Percentiles rank a stretch among this genome's conserved stretches.
Evolutionary conservation across 92 coral and sea anemone genomes (phyloP).

Genomic region (Umimayanthus kanabou): DNA sequence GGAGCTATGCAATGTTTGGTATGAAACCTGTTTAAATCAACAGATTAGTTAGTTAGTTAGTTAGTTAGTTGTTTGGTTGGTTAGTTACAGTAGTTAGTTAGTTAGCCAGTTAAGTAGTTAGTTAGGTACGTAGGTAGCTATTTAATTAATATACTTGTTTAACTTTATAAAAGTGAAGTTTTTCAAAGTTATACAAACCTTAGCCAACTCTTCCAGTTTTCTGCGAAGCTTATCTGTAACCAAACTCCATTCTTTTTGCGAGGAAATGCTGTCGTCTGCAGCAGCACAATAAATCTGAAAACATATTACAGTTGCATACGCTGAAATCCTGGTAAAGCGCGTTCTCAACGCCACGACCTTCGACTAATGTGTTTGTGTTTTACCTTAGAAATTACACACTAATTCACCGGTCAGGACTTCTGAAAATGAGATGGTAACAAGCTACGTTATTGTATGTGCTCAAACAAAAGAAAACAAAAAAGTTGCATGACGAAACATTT

Average conservation of each 20-base stretch:
- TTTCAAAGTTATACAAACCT: background rate
- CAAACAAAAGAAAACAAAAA: too few species aligned
- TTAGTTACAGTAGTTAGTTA: too few species aligned
- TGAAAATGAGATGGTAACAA: too few species aligned
- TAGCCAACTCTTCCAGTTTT: background rate
- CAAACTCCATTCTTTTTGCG: background rate
- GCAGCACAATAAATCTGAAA: constrained; percentile 15
- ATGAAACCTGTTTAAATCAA: background rate
- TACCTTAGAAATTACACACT: background rate
- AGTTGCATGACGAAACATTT: too few species aligned
- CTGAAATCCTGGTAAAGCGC: background rate
- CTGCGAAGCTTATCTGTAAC: background rate
- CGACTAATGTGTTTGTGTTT: background rate
- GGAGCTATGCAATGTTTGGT: background rate
- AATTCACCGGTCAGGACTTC: too few species aligned
- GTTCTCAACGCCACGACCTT: background rate
- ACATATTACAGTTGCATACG: background rate
- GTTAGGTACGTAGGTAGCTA: too few species aligned
- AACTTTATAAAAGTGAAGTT: too few species aligned
- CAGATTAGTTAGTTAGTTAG: background rate
- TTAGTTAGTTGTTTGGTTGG: too few species aligned
- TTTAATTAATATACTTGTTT: too few species aligned
- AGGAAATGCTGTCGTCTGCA: background rate
- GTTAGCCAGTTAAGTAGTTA: too few species aligned
- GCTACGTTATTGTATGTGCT: too few species aligned